Base-by-base conservation (phyloP, 2,113 vertebrate species). In the Hemiscyllium ocellatum region DNA sequence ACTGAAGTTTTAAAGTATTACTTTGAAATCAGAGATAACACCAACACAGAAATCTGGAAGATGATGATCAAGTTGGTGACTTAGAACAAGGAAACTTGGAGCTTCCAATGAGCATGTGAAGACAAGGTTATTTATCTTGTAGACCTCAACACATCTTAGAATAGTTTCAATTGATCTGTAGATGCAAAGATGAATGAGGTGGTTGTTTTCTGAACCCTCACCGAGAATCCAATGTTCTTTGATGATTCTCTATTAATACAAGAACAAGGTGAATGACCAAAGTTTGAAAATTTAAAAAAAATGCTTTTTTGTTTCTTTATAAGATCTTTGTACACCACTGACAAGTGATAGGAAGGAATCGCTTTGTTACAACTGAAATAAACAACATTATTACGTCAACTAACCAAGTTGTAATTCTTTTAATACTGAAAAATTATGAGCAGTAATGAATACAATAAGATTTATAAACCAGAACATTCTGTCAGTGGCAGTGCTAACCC, bases 1-100 rank as follows among this genome's bases (percentile, higher is more conserved):
- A 65, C 17, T 66, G 17, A 93, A 66, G 89, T 68, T 66, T 93
- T 91, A 91, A 93, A 93, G 89, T 66, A 68, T 93, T 68, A 93
- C 61, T 66, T 66, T 93, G 33, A 66, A 93, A 37, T 93, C 89
- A n/a, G 89, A 93, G 61, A 42, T 37, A 93, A 33, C 89, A 93
- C 33, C 17, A 68, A 20, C 17, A 20, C 89, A 61, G 87, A 90
- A 90, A 90, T 90, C 52, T 61, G 26, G 26, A 61, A 52, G 87
- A 29, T 90, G 87, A n/a, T 90, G 1, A 89, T 56, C 24, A 89
- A 50, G 56, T n/a, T 91, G 50, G 50, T 56, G 87, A 33, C 52
- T n/a, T 56, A 91, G 87, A n/a, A n/a, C 56, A 68, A 93, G 19
- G 65, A 33, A 37, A 33, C 61, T 37, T 6, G 10, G 6, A 66